Percentiles rank a stretch among this genome's conserved stretches.
Conservation (phyloP, 2,797 vertebrate genomes). For the Mallotus villosus region DNA sequence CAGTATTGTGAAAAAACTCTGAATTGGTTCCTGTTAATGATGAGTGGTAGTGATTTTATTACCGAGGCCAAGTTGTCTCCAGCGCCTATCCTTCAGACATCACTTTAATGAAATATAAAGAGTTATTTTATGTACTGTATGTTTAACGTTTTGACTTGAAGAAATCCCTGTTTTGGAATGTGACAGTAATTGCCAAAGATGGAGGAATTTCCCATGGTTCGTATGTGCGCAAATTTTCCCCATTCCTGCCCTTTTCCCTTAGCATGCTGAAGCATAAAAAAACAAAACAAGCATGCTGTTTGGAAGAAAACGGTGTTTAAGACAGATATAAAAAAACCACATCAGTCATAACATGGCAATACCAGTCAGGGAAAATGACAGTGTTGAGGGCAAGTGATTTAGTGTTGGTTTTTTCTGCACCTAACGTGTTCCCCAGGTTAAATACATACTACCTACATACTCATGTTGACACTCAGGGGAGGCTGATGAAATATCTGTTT, state of each 20-base stretch:
- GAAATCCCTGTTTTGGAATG: constrained; percentile 50
- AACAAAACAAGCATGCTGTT: constrained; percentile 35
- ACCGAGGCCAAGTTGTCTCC: no score
- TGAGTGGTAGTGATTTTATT: no score
- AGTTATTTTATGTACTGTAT: no score
- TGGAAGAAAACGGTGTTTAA: constrained; percentile 36
- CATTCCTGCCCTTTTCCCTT: constrained; percentile 49
- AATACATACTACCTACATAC: constrained; percentile 9
- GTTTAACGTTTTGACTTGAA: background rate
- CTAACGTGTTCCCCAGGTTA: constrained; percentile 17
- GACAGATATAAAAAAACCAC: constrained; percentile 25
- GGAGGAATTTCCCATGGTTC: constrained; percentile 61
- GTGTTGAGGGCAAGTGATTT: constrained; percentile 22
- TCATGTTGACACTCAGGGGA: constrained; percentile 29
- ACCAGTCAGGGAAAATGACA: constrained; percentile 27
- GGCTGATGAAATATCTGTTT: constrained; percentile 35
- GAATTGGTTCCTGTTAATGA: no score
- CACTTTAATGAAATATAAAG: no score
- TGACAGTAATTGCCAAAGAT: constrained; percentile 57
- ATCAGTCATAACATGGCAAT: constrained; percentile 31
- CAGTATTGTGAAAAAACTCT: no score
- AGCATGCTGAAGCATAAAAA: constrained; percentile 33
- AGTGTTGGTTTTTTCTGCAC: constrained; percentile 43
- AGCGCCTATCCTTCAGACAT: no score
- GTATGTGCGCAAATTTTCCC: constrained; percentile 48